A percentile compares a stretch with the other conserved stretches of the same genome.
phyloP scores from a whole-genome alignment of 1,140 invertebrate species.

The Bathynomus jamesi region DNA sequence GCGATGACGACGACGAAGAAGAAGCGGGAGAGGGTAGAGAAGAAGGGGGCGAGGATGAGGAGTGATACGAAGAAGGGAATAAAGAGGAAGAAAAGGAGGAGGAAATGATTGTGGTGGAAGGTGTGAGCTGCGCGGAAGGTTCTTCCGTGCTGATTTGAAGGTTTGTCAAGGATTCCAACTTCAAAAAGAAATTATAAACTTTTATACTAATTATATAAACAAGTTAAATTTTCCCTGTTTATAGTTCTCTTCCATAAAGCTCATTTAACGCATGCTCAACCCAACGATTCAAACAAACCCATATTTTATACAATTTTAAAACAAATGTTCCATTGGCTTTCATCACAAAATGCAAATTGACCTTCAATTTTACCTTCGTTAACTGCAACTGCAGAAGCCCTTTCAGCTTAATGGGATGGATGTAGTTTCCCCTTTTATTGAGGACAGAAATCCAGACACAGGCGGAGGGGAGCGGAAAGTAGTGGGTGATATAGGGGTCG shows the following conservation, averaged over 20 bases:
- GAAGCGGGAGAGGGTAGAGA: background rate
- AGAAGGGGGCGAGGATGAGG: background rate
- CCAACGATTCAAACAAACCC: too few relatives aligned
- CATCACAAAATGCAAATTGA: too few relatives aligned
- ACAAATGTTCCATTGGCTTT: too few relatives aligned
- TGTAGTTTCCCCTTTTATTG: background rate
- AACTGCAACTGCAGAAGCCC: slow-evolving; percentile 10
- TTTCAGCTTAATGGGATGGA: slow-evolving; percentile 9
- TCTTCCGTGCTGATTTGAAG: background rate
- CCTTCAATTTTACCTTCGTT: slow-evolving; percentile 5
- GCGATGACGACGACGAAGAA: background rate
- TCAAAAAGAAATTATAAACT: too few relatives aligned
- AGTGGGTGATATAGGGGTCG: background rate
- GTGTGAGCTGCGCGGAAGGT: background rate
- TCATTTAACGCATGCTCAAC: too few relatives aligned
- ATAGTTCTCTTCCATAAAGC: too few relatives aligned
- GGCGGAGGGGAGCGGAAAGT: background rate
- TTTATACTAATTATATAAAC: too few relatives aligned
- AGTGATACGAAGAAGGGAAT: background rate
- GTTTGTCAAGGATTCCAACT: background rate
- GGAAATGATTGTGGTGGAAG: background rate
- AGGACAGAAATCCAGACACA: slow-evolving; percentile 6
- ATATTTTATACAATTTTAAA: too few relatives aligned
- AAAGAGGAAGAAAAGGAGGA: background rate
- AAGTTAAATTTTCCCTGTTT: too few relatives aligned